These are phyloP conservation scores for Drosophila emarginata DNA, from an alignment of 2,888 invertebrate species.

Conservation along the genomic window DNA sequence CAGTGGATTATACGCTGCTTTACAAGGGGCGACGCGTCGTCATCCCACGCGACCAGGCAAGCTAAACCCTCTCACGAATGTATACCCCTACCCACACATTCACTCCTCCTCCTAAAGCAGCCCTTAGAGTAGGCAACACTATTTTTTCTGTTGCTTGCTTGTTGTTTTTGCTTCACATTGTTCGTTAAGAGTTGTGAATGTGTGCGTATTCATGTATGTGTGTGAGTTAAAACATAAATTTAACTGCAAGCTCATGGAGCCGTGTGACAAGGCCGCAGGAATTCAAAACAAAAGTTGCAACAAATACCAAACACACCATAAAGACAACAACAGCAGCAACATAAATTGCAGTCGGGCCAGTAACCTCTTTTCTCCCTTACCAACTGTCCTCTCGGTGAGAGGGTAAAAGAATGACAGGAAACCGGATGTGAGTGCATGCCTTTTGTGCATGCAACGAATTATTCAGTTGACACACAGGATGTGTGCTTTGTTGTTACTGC, in stretches of 20 bases:
- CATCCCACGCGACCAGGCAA: slow-evolving; percentile 43
- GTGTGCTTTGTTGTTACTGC: slow-evolving; percentile 72
- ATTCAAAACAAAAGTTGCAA: slow-evolving; percentile 78
- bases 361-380: slow-evolving; percentile 9
- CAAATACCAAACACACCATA: slow-evolving; percentile 78
- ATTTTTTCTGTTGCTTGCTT: slow-evolving; percentile 31
- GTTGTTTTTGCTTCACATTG: slow-evolving; percentile 56
- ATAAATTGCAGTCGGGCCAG: slow-evolving; percentile 66
- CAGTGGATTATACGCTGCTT: slow-evolving; percentile 73
- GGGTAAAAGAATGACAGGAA: slow-evolving; percentile 77
- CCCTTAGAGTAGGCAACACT: slow-evolving; percentile 46
- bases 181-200: slow-evolving; percentile 61
- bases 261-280: slow-evolving; percentile 78
- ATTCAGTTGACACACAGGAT: slow-evolving; percentile 78
- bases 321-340: slow-evolving; percentile 64
- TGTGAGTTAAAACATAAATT: slow-evolving; percentile 71
- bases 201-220: slow-evolving; percentile 25
- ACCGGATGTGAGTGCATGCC: slow-evolving; percentile 78
- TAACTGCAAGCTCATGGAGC: slow-evolving; percentile 74
- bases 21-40: slow-evolving; percentile 44
- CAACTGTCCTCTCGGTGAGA: slow-evolving; percentile 4
- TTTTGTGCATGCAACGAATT: slow-evolving; percentile 78
- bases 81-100: background rate
- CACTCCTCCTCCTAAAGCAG: background rate
- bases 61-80: background rate